Evolutionary conservation across 2,797 vertebrate species (phyloP), one percentile per base, ranked within the genome.

Genomic region (Tapera naevia): DNA sequence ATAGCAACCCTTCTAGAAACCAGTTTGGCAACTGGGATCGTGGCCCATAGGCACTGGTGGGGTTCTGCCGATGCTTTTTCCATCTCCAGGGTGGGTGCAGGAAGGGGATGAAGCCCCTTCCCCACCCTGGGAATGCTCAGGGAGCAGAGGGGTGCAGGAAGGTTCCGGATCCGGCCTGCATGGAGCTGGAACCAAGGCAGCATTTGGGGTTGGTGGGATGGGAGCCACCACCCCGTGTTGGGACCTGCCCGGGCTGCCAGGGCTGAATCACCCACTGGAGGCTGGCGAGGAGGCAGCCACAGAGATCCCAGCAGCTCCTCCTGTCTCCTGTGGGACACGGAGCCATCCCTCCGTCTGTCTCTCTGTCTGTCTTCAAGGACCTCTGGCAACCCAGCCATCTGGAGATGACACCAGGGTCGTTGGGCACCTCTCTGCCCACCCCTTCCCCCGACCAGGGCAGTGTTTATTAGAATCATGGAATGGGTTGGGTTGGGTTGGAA

Each of bases 1-100:
- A 0, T 33, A 35, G 13, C 21, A 13, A 0, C 54, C 35, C 48
- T 30, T 7, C 17, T 9, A 27, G 46, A 60, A 60, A 65, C 81
- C 70, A 28, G 57, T 61, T 35, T 17, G 46, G 35, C 35, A n/a
- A 17, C 53, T 2, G 41, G 64, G 69, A 71, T 7, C 1, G 5
- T 37, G 45, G 11, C 71, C 64, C 1, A 5, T 1, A 4, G 28
- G 24, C 3, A 1, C 45, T 4, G 27, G 19, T 5, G 33, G 33
- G 10, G 27, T 7, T 18, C 32, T 19, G 16, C 33, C 3, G 5
- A 7, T 4, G 37, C 50, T 65, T 58, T 75, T 62, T n/a, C 50
- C 70, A 28, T 5, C 56, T 13, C 35, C 7, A 0, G 43, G 25
- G 6, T 1, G 2, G 39, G 23, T 3, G 1, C 21, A 0, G 3